phyloP scores from a whole-genome alignment of 2,888 invertebrate species.

The Leptothorax acervorum region DNA sequence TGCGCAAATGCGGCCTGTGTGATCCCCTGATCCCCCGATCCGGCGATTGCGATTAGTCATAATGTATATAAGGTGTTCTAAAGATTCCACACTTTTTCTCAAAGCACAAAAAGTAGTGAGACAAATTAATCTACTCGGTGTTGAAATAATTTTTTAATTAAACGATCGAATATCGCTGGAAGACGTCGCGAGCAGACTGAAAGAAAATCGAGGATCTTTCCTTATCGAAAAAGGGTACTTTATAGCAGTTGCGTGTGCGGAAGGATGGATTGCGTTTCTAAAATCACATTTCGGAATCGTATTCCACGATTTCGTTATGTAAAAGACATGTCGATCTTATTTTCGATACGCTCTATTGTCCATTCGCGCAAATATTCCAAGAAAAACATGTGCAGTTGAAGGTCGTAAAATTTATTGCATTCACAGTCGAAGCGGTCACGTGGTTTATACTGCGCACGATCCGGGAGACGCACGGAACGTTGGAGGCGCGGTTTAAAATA shows the following conservation, averaged over 20 bases:
- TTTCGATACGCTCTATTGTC: slow-evolving; percentile 23
- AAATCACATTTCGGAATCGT: neutral
- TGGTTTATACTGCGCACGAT: slow-evolving; percentile 43
- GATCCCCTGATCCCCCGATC: neutral
- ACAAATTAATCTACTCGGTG: neutral
- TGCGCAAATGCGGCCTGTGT: neutral
- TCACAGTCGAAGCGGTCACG: slow-evolving; percentile 17
- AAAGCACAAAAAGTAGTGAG: neutral
- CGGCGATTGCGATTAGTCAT: slow-evolving; percentile 23
- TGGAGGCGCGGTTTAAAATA: slow-evolving; percentile 19
- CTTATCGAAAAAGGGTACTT: neutral
- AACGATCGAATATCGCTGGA: neutral
- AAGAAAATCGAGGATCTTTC: neutral
- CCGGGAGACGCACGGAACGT: slow-evolving; percentile 7
- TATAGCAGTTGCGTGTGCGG: too few species aligned
- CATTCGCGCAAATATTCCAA: neutral
- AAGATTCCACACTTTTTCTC: neutral
- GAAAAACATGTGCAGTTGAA: slow-evolving; percentile 24
- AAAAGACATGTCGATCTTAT: neutral
- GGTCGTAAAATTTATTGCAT: slow-evolving; percentile 46
- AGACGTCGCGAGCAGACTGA: neutral
- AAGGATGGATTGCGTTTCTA: neutral
- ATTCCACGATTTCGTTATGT: neutral
- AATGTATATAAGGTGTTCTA: neutral
- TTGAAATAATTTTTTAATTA: neutral